phyloP scores from a whole-genome alignment of 2,888 invertebrate genomes.

The Zele albiditarsus region DNA sequence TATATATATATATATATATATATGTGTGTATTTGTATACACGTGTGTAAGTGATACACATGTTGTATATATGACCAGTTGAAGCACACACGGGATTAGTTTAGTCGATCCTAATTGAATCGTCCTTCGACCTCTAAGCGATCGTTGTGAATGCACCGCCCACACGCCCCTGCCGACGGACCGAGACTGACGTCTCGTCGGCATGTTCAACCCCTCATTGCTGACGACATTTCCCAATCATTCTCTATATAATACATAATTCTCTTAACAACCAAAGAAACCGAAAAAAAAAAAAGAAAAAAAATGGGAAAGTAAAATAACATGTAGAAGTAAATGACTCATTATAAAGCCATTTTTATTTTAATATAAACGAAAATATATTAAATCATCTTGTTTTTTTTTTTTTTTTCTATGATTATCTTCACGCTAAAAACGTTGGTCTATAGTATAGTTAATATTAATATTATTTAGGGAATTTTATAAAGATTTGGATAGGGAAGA shows the following conservation, averaged over 20 bases:
- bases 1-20: no score
- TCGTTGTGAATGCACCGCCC: constrained; percentile 56
- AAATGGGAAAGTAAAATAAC: not conserved
- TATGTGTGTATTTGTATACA: not conserved
- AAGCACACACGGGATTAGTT: constrained; percentile 64
- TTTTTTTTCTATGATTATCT: no score
- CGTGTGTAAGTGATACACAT: constrained; percentile 10
- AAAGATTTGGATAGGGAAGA: no score
- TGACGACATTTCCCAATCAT: constrained; percentile 16
- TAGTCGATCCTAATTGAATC: constrained; percentile 71
- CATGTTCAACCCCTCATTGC: constrained; percentile 1
- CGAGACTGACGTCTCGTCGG: constrained; percentile 33
- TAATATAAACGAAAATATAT: not conserved
- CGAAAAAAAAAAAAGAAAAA: not conserved
- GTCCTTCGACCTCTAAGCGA: constrained; percentile 69
- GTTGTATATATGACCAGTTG: constrained; percentile 54
- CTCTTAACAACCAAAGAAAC: not conserved
- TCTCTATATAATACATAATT: not conserved
- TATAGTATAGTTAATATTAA: no score
- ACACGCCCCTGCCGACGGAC: constrained; percentile 45
- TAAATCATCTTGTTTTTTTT: not conserved
- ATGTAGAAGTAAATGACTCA: not conserved
- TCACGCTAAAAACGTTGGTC: no score
- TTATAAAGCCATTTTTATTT: not conserved
- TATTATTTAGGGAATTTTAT: no score